Evolutionary conservation across 1,140 invertebrate genomes (phyloP).

Genomic region (Akabosia matsudoensis): DNA sequence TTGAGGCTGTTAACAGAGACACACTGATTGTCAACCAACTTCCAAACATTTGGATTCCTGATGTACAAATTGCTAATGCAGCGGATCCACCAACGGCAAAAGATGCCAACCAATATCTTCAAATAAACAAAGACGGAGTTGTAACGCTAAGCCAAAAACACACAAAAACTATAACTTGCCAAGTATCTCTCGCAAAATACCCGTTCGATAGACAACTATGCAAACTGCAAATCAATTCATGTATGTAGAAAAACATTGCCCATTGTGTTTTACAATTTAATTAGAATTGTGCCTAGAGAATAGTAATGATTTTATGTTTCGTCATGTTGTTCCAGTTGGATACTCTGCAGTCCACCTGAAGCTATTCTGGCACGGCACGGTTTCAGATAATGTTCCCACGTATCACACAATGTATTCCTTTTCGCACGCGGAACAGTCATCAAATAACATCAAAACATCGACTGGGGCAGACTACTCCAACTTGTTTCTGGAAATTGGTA

Average conservation of each 20-base stretch:
- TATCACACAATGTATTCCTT: conserved; percentile 34
- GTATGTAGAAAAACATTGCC: conserved; percentile 30
- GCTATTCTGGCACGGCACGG: conserved; percentile 40
- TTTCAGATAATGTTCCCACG: conserved; percentile 25
- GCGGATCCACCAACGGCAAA: conserved; percentile 15
- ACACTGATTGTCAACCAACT: conserved; percentile 26
- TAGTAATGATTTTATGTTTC: too few relatives aligned
- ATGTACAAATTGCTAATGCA: conserved; percentile 32
- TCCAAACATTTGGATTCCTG: conserved; percentile 39
- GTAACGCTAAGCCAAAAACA: conserved; percentile 32
- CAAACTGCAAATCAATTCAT: conserved; percentile 32
- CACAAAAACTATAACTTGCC: conserved; percentile 29
- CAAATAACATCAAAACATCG: conserved; percentile 10
- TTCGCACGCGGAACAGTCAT: conserved; percentile 18
- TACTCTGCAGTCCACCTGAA: conserved; percentile 33
- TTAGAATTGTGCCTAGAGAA: too few relatives aligned
- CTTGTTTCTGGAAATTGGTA: conserved; percentile 24
- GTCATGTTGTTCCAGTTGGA: conserved; percentile 22
- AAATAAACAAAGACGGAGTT: conserved; percentile 29
- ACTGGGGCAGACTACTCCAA: conserved; percentile 25
- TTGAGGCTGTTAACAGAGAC: conserved; percentile 19
- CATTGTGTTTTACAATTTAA: background rate
- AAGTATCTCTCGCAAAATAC: conserved; percentile 37
- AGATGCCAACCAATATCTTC: conserved; percentile 8
- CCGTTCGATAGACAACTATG: conserved; percentile 41